Conservation (phyloP, 2,797 vertebrate genomes). For the Microcaecilia unicolor region DNA sequence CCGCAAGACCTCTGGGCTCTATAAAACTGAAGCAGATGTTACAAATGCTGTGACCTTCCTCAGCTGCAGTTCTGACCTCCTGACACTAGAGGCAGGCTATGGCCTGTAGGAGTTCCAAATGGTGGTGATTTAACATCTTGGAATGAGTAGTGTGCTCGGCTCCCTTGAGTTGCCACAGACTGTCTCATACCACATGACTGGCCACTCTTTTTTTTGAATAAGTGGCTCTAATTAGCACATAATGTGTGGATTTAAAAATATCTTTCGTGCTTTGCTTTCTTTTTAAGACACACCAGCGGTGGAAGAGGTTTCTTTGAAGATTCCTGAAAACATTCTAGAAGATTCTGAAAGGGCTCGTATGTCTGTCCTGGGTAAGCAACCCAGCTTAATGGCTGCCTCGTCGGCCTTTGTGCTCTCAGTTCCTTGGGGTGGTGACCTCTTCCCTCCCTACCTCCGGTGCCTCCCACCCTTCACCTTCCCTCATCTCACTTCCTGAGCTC, state of each 20-base stretch:
- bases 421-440: neutral
- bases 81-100: neutral
- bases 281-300: slow-evolving; percentile 26
- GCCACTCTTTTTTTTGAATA: neutral
- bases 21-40: no score
- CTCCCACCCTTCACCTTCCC: neutral
- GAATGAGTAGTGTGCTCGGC: neutral
- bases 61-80: no score
- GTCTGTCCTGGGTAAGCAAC: slow-evolving; percentile 58
- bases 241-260: no score
- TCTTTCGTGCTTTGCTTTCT: no score
- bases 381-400: neutral
- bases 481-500: no score
- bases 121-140: neutral
- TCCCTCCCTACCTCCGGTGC: neutral
- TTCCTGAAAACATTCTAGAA: slow-evolving; percentile 50
- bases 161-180: neutral
- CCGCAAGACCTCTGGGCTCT: no score
- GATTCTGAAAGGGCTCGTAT: slow-evolving; percentile 48
- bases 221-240: neutral
- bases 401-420: neutral
- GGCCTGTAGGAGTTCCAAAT: neutral
- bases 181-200: neutral
- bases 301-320: slow-evolving; percentile 27
- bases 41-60: no score